Evolutionary conservation across 2,888 invertebrate species (phyloP).

Genomic region (Desoria tigrina): DNA sequence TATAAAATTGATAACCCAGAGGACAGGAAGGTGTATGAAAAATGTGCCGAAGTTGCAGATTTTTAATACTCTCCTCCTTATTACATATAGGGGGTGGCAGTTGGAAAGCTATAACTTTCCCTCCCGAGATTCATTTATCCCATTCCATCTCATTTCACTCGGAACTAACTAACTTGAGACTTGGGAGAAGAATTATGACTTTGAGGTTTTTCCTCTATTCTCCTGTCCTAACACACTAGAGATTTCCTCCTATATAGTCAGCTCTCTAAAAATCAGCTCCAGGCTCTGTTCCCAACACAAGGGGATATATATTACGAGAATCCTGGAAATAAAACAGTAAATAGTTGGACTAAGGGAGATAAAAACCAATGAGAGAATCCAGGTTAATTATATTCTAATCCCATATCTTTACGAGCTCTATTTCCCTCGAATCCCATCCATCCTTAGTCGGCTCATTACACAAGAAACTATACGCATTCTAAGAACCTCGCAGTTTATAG

Average conservation of each 20-base stretch:
- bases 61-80: background rate
- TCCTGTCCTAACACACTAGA: too few species aligned
- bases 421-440: constrained; percentile 17
- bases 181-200: constrained; percentile 14
- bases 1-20: too few species aligned
- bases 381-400: constrained; percentile 24
- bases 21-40: too few species aligned
- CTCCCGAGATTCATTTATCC: constrained; percentile 18
- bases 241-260: too few species aligned
- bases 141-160: constrained; percentile 21
- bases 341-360: background rate
- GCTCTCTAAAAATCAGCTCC: too few species aligned
- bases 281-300: too few species aligned
- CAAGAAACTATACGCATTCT: background rate
- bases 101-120: background rate
- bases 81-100: background rate
- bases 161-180: constrained; percentile 16
- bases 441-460: constrained; percentile 14
- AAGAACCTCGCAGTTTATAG: background rate
- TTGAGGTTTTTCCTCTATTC: constrained; percentile 6
- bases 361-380: constrained; percentile 21
- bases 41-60: background rate
- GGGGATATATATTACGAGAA: too few species aligned
- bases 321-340: too few species aligned
- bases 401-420: constrained; percentile 23